Evolutionary conservation across 2,797 vertebrate genomes (phyloP).

Genomic region (Siniperca obscura): DNA sequence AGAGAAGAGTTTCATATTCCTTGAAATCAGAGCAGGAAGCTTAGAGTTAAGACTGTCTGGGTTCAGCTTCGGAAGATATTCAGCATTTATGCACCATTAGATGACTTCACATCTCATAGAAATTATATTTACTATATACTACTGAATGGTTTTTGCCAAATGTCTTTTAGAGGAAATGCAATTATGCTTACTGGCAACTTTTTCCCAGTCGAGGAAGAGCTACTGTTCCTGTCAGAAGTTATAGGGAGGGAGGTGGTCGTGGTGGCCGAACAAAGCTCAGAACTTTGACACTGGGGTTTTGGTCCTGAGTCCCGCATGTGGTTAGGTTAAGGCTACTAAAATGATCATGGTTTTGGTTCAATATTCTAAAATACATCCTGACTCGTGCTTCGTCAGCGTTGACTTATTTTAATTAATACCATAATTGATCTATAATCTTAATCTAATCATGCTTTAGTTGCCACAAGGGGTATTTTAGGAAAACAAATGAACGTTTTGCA

Average conservation of each 20-base stretch:
- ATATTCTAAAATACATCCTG: too few species aligned
- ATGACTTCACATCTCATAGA: neutral
- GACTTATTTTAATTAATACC: neutral
- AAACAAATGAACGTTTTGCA: neutral
- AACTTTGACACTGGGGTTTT: neutral
- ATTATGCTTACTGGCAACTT: too few species aligned
- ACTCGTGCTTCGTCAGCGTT: neutral
- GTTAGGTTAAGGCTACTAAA: neutral
- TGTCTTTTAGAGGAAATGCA: neutral
- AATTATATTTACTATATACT: neutral
- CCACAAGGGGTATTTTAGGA: neutral
- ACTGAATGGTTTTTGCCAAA: neutral
- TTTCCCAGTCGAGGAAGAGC: too few species aligned
- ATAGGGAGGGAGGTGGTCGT: neutral
- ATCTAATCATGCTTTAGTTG: neutral
- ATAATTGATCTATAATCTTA: neutral
- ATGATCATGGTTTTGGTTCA: neutral
- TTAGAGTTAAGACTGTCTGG: neutral
- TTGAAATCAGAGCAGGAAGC: neutral
- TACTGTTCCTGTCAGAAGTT: neutral
- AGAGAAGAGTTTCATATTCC: neutral
- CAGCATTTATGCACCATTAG: neutral
- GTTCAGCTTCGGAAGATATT: neutral
- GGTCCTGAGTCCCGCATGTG: neutral
- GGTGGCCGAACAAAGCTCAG: neutral